These are phyloP conservation scores for Plagodis pulveraria DNA, from an alignment of 2,888 invertebrate species.

Conservation along the genomic window DNA sequence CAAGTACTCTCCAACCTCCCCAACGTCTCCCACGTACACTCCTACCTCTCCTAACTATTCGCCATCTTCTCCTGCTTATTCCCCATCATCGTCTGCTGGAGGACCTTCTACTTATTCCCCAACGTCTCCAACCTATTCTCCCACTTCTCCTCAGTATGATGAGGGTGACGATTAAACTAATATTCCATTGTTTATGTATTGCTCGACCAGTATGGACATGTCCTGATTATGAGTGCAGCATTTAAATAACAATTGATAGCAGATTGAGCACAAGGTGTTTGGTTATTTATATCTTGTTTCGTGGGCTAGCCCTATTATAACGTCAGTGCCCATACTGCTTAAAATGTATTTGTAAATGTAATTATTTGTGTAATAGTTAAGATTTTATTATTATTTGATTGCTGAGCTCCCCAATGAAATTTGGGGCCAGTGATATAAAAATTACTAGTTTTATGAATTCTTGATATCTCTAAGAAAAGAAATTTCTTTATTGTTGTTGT, in stretches of 20 bases:
- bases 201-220: neutral
- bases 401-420: neutral
- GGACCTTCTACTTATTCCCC: conserved; percentile 84
- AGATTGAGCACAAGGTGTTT: too few relatives aligned
- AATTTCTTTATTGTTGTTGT: neutral
- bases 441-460: conserved; percentile 1
- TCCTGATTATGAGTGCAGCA: neutral
- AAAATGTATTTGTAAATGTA: neutral
- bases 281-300: too few relatives aligned
- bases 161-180: conserved; percentile 76
- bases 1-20: conserved; percentile 92
- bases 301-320: neutral
- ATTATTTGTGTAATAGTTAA: neutral
- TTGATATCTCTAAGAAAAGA: conserved; percentile 1
- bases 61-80: conserved; percentile 91
- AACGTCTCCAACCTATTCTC: conserved; percentile 80
- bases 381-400: neutral
- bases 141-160: conserved; percentile 88
- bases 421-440: neutral
- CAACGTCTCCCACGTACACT: conserved; percentile 91
- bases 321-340: neutral
- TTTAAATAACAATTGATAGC: too few relatives aligned
- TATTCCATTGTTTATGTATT: neutral
- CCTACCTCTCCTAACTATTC: conserved; percentile 92
- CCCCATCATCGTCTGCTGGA: conserved; percentile 89